Evolutionary conservation across 2,888 invertebrate species (phyloP), one percentile per base, ranked within the genome.

Genomic region (Trilocha varians): DNA sequence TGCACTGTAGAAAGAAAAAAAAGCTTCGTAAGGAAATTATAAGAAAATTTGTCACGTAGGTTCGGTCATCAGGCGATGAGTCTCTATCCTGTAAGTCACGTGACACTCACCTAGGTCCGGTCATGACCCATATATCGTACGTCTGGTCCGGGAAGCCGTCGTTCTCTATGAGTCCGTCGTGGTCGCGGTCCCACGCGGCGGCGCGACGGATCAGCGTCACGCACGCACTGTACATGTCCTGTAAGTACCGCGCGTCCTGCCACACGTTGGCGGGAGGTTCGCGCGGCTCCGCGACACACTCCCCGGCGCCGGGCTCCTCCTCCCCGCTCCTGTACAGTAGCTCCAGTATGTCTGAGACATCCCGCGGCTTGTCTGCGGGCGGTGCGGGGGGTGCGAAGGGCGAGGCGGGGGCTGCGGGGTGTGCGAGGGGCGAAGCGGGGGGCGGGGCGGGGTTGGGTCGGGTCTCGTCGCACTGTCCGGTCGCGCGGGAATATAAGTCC

Each of bases 11-110:
- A 3, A 6, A 4, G 3, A 25, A 25, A 6, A 11, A 25, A 3
- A 25, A 25, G n/a, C n/a, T n/a, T n/a, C n/a, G n/a, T n/a, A n/a
- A n/a, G n/a, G n/a, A n/a, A n/a, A n/a, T n/a, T n/a, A n/a, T n/a
- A n/a, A n/a, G n/a, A n/a, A n/a, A n/a, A n/a, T n/a, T n/a, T n/a
- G n/a, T n/a, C n/a, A n/a, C n/a, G n/a, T n/a, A n/a, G n/a, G n/a
- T n/a, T n/a, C n/a, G n/a, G n/a, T n/a, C n/a, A n/a, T n/a, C n/a
- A n/a, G n/a, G n/a, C n/a, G n/a, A n/a, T n/a, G n/a, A n/a, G 63
- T 90, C 92, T 91, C 91, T 90, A 44, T 90, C 90, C 38, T 80
- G 69, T 5, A 91, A 61, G 65, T 90, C 91, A 15, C 70, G 63
- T 34, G 74, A 62, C n/a, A 87, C 80, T 25, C 25, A 25, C 25